Base-by-base conservation (phyloP, 2,113 vertebrate genomes). In the Siniperca chuatsi region DNA sequence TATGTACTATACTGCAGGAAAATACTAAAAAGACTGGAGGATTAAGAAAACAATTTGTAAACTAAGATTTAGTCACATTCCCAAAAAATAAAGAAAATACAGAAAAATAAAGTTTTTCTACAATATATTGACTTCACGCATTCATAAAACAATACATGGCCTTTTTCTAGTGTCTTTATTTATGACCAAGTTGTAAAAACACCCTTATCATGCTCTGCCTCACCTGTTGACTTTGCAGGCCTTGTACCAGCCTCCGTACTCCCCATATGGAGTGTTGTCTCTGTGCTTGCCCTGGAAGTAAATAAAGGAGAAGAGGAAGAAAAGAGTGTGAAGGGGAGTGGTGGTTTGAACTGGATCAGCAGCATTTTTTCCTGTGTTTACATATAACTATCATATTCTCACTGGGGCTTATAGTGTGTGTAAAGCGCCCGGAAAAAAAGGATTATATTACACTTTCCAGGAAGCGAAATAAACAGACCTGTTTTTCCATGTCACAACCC, bases 171-270 rank as follows among this genome's bases (percentile, higher is more conserved):
- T 11, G 58, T 12, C 13, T 70, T 40, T 64, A n/a, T 60, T 71
- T 5, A 64, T 62, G 13, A 20, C 23, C 10, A 18, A 33, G 81
- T n/a, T 42, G 21, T 83, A 35, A 86, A 85, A 66, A 23, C 42
- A 75, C 0, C 4, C 66, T 74, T 44, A 60, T 78, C 46, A 16
- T 21, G 29, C 1, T 69, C 11, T 0, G 77, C 16, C 96, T 96
- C 91, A 99, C 98, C 98, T 99, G 96, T 97, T 99, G 82, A 99
- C 98, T 94, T 98, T 98, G 93, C 98, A 99, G 87, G 98, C 98
- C 90, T 99, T 99, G 96, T 99, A 99, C 98, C 98, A 99, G 91
- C 98, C 98, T 0, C 98, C 98, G 0, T 99, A 99, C 89, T 99
- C 98, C 0, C 97, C 96, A 0, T 99, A 99, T 0, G 98, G 98